Evolutionary conservation across 2,888 invertebrate genomes (phyloP), one percentile per base, ranked within the genome.

Genomic region (Catocala sponsa): DNA sequence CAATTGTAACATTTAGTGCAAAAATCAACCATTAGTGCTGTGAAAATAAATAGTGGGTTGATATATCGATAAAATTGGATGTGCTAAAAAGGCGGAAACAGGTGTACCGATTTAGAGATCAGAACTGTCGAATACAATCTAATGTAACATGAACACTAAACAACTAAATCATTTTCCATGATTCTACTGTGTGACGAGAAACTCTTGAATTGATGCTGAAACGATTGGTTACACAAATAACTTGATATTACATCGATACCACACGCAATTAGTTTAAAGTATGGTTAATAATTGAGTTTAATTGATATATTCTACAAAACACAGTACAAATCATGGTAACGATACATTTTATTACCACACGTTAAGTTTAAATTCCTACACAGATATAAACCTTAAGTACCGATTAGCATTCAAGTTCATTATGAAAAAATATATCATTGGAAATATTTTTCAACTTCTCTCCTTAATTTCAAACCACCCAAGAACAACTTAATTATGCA

Each of bases 371-470:
- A 91, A 88, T 87, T 87, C 87, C 94, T 94, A 94, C 92, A 93
- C 93, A 94, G 91, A 90, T 93, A 92, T 91, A 92, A 92, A 92
- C 86, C 92, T 91, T 93, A 94, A 94, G 86, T 94, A 92, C 86
- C 88, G 89, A 92, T 91, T 93, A 94, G 91, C 91, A 90, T 88
- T 91, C 91, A 90, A 94, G 92, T 90, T 92, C 88, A 90, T 92
- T 91, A 94, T 94, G 94, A 94, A 94, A 94, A 94, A 94, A 94
- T 94, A 94, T 94, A 94, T 94, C 88, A 92, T 92, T 91, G 90
- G 94, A 94, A 94, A 93, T 93, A 91, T 92, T 92, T 87, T 89
- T 94, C 91, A 92, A 92, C 91, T 91, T 92, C 84, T 90, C 90
- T 90, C 86, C 92, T 90, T 91, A 90, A 91, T 87, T 85, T 90